Evolutionary conservation across 2,888 invertebrate species (phyloP).

Genomic region (Pyrocoelia pectoralis): DNA sequence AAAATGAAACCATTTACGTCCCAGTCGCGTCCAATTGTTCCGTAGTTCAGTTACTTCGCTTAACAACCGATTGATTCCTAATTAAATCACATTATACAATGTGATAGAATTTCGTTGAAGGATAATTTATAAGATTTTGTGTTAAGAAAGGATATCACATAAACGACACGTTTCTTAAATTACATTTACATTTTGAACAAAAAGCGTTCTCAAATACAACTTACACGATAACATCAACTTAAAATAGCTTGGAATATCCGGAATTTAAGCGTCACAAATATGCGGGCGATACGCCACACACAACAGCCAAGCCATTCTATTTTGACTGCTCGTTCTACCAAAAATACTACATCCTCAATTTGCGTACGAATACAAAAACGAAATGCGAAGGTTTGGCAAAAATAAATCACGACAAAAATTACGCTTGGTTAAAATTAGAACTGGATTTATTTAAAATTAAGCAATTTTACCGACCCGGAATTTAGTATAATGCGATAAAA

Average conservation of each 20-base stretch:
- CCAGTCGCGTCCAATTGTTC: too few species aligned
- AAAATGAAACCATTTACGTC: too few species aligned
- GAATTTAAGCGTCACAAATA: conserved; percentile 29
- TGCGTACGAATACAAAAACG: conserved; percentile 14
- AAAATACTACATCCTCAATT: conserved; percentile 21
- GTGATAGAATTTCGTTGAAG: too few species aligned
- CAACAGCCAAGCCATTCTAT: conserved; percentile 22
- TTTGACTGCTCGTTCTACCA: conserved; percentile 23
- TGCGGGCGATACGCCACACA: conserved; percentile 32
- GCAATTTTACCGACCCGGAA: too few species aligned
- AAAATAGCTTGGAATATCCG: conserved; percentile 30
- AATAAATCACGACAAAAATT: background rate
- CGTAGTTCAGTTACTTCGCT: too few species aligned
- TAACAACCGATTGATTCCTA: too few species aligned
- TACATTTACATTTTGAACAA: background rate
- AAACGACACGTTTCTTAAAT: too few species aligned
- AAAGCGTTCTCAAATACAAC: conserved; percentile 21
- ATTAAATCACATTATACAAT: too few species aligned
- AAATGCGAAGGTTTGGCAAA: conserved; percentile 10
- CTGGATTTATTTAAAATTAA: background rate
- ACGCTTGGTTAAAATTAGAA: background rate
- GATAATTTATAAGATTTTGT: too few species aligned
- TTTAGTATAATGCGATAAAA: too few species aligned
- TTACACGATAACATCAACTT: conserved; percentile 14
- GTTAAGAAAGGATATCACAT: too few species aligned